These are phyloP conservation scores for Petrocephalus sullivani DNA, from an alignment of 2,797 vertebrate species.

Conservation along the genomic window DNA sequence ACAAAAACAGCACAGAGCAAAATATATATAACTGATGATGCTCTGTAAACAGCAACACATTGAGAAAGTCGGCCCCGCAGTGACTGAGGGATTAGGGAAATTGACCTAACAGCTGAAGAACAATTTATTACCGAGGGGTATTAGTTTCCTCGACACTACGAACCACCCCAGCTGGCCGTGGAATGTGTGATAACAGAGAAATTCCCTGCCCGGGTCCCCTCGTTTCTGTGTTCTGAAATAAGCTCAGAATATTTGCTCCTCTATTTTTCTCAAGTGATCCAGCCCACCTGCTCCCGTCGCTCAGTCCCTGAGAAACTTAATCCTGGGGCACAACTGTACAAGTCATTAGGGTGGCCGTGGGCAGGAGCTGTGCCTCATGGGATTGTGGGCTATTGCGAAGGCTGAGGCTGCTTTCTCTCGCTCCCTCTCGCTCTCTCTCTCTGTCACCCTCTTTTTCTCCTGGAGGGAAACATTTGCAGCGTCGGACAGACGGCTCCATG, in stretches of 20 bases:
- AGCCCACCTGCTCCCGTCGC: slow-evolving; percentile 62
- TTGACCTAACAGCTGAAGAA: slow-evolving; percentile 20
- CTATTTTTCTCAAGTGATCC: slow-evolving; percentile 41
- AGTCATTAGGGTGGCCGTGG: slow-evolving; percentile 42
- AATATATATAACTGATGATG: neutral
- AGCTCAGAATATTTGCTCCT: slow-evolving; percentile 29
- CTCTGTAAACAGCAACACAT: neutral
- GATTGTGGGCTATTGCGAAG: slow-evolving; percentile 18
- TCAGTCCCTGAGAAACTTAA: slow-evolving; percentile 64
- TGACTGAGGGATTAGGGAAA: neutral
- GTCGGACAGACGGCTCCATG: slow-evolving; percentile 26
- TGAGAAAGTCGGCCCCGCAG: neutral
- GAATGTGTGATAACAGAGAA: slow-evolving; percentile 27
- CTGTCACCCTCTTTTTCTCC: neutral
- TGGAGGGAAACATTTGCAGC: slow-evolving; percentile 26
- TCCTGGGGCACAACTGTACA: slow-evolving; percentile 58
- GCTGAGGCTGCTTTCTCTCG: neutral
- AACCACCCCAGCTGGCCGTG: slow-evolving; percentile 15
- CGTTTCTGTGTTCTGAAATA: slow-evolving; percentile 27
- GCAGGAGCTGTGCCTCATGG: slow-evolving; percentile 26
- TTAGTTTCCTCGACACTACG: slow-evolving; percentile 12
- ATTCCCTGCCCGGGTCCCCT: neutral
- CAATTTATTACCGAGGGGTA: slow-evolving; percentile 15
- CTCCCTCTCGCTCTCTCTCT: neutral
- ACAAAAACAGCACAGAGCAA: neutral